A percentile compares a stretch with the other conserved stretches of the same genome.
Conservation (phyloP, 2,113 vertebrate genomes). For the Ctenomys sociabilis region DNA sequence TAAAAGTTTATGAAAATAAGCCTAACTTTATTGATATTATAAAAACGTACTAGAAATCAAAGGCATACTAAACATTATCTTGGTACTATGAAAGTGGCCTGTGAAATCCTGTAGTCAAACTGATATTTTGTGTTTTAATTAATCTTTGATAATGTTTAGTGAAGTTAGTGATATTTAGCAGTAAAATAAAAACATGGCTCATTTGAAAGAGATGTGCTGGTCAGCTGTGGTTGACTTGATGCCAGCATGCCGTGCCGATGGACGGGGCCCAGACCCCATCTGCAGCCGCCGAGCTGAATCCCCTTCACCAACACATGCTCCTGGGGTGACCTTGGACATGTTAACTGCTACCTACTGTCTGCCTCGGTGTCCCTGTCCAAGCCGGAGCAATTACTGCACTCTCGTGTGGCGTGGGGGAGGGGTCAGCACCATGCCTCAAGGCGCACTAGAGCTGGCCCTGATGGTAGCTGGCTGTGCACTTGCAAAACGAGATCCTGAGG, state of each 20-base stretch:
- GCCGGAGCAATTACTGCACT: background rate
- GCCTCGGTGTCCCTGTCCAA: background rate
- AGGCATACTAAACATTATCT: slow-evolving; percentile 66
- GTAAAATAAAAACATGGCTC: slow-evolving; percentile 16
- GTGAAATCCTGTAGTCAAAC: slow-evolving; percentile 60
- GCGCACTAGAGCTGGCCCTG: background rate
- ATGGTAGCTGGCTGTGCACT: background rate
- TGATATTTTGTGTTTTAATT: background rate
- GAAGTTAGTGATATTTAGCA: background rate
- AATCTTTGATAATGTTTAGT: background rate
- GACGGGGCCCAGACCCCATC: background rate
- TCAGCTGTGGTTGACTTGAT: background rate
- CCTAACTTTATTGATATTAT: slow-evolving; percentile 22
- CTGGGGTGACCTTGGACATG: background rate
- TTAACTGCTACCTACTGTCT: background rate
- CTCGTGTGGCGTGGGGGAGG: background rate
- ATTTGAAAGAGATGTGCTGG: background rate
- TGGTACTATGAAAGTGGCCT: slow-evolving; percentile 61
- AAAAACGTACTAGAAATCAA: slow-evolving; percentile 68
- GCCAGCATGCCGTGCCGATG: background rate
- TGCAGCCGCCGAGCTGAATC: background rate
- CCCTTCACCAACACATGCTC: background rate
- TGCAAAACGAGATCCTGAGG: background rate
- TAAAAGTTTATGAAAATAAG: slow-evolving; percentile 46
- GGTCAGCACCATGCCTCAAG: background rate